These are phyloP conservation scores for Pelecanus crispus DNA, from an alignment of 2,113 vertebrate genomes.

Conservation along the genomic window DNA sequence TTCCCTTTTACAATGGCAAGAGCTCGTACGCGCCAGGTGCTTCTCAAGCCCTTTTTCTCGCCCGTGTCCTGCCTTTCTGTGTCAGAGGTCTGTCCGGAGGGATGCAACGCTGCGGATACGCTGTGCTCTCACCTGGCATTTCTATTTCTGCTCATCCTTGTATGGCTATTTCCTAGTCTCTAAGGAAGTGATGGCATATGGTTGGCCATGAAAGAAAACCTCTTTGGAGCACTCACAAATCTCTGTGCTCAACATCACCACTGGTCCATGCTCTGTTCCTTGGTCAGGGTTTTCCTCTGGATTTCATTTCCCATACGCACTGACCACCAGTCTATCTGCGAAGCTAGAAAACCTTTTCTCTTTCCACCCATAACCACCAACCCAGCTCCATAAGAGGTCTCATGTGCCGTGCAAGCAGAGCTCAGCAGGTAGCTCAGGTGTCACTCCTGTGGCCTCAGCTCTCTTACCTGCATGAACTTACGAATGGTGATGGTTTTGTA, in stretches of 20 bases:
- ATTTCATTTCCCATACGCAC: not conserved
- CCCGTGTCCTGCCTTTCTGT: not conserved
- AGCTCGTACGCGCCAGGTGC: not conserved
- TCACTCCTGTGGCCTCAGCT: not conserved
- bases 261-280: not conserved
- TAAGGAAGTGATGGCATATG: fast-evolving
- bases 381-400: not conserved
- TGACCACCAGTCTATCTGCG: not conserved
- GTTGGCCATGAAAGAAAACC: not conserved
- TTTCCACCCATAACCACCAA: not conserved
- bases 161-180: not conserved
- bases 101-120: not conserved
- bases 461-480: constrained; percentile 93
- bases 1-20: not conserved
- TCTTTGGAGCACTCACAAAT: not conserved
- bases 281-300: not conserved
- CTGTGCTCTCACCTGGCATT: not conserved
- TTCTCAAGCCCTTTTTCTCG: not conserved
- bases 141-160: not conserved
- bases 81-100: not conserved
- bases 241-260: not conserved
- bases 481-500: constrained; percentile 86
- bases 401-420: not conserved
- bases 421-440: not conserved
- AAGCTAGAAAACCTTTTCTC: not conserved